phyloP scores from a whole-genome alignment of 2,888 invertebrate species.

The Cataglyphis altisquamis region DNA sequence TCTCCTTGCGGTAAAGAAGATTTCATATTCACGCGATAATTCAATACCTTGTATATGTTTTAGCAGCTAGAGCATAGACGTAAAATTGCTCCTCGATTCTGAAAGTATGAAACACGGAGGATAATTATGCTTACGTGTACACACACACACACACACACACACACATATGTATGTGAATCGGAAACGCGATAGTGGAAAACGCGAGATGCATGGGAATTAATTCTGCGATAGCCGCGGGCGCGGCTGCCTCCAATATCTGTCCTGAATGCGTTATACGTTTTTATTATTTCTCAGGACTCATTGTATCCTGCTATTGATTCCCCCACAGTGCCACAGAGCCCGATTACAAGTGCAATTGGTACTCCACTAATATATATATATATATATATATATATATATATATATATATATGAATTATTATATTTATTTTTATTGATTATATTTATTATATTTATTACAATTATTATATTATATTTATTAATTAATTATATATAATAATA shows the following conservation, averaged over 20 bases:
- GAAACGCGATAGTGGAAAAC: constrained; percentile 27
- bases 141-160: too few relatives aligned
- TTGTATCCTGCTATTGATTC: constrained; percentile 56
- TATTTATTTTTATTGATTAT: too few relatives aligned
- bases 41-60: neutral
- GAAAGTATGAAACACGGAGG: neutral
- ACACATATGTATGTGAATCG: neutral
- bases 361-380: constrained; percentile 10
- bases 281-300: constrained; percentile 58
- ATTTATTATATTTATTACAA: too few relatives aligned
- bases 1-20: neutral
- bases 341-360: constrained; percentile 39
- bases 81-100: constrained; percentile 23
- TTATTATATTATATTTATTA: too few relatives aligned
- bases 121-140: neutral
- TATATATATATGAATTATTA: too few relatives aligned
- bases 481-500: too few relatives aligned
- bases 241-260: constrained; percentile 50
- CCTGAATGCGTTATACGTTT: constrained; percentile 51
- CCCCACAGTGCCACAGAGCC: constrained; percentile 7
- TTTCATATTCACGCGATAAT: neutral
- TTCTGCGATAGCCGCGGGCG: constrained; percentile 56
- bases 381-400: neutral
- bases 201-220: constrained; percentile 53
- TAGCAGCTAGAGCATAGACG: neutral